These are phyloP conservation scores for Pseudopodoces humilis DNA, from an alignment of 2,113 vertebrate genomes.

Conservation along the genomic window DNA sequence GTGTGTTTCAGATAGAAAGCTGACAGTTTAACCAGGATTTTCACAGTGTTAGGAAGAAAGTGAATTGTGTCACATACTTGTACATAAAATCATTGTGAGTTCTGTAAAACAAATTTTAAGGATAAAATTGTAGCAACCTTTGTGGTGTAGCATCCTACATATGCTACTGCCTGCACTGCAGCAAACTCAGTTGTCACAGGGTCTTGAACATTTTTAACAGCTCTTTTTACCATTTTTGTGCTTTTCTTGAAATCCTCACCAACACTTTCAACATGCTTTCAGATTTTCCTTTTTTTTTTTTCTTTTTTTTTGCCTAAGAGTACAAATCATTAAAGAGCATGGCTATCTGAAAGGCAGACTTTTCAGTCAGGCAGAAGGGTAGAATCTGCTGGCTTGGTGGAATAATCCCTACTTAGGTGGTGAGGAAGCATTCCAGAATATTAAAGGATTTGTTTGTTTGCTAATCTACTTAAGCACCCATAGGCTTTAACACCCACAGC, in stretches of 20 bases:
- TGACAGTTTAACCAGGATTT: not conserved
- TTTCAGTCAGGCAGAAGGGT: not conserved
- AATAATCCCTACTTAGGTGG: slow-evolving; percentile 47
- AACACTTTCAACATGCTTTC: not conserved
- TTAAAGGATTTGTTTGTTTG: slow-evolving; percentile 66
- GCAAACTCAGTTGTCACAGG: not conserved
- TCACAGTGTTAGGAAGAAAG: not conserved
- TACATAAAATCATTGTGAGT: not conserved
- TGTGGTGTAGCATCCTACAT: not conserved
- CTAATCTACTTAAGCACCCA: slow-evolving; percentile 60
- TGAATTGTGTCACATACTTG: not conserved
- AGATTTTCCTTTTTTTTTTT: not conserved
- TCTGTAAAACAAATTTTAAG: not conserved
- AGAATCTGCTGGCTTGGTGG: not conserved
- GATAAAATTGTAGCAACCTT: not conserved
- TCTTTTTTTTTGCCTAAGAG: not conserved
- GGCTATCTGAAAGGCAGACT: slow-evolving; percentile 16
- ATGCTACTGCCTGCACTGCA: not conserved
- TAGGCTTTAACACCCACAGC: not conserved
- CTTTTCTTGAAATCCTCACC: not conserved
- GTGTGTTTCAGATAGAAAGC: not conserved
- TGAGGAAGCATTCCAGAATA: slow-evolving; percentile 55
- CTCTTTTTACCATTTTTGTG: not conserved
- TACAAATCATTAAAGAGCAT: not conserved
- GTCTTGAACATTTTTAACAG: not conserved